Percentiles rank a stretch among this genome's conserved stretches.
Conservation (phyloP, 2,797 vertebrate species). For the Cercopithecus mitis region DNA sequence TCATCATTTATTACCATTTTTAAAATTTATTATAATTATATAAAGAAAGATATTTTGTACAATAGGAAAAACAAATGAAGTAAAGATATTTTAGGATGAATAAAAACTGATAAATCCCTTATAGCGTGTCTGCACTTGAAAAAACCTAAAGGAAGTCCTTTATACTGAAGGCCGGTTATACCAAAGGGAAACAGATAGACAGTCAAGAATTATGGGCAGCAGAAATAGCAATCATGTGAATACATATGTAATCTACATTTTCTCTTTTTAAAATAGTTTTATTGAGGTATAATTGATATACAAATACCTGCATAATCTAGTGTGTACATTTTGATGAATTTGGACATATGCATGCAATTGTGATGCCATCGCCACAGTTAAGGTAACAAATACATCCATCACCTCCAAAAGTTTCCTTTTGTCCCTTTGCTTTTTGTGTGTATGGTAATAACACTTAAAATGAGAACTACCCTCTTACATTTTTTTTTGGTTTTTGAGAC, state of each 20-base stretch:
- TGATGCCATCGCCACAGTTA: not conserved
- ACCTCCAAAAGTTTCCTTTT: not conserved
- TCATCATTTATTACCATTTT: no score
- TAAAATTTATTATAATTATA: not conserved
- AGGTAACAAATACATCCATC: not conserved
- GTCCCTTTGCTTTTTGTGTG: not conserved
- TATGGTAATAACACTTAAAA: not conserved
- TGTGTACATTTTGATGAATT: not conserved
- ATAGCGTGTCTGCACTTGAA: not conserved
- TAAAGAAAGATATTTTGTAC: not conserved
- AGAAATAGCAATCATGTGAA: not conserved
- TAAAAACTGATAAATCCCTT: not conserved
- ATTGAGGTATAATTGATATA: not conserved
- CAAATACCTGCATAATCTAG: not conserved
- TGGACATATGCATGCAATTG: not conserved
- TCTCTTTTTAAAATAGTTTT: not conserved
- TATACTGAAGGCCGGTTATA: not conserved
- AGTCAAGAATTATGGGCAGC: not conserved
- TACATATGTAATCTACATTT: not conserved
- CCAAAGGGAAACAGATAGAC: not conserved
- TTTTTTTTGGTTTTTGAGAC: not conserved
- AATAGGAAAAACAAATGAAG: not conserved
- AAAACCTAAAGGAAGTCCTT: not conserved
- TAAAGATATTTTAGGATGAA: not conserved
- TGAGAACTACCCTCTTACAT: not conserved